Conservation (phyloP, 2,113 vertebrate species). For the Oncorhynchus mykiss region DNA sequence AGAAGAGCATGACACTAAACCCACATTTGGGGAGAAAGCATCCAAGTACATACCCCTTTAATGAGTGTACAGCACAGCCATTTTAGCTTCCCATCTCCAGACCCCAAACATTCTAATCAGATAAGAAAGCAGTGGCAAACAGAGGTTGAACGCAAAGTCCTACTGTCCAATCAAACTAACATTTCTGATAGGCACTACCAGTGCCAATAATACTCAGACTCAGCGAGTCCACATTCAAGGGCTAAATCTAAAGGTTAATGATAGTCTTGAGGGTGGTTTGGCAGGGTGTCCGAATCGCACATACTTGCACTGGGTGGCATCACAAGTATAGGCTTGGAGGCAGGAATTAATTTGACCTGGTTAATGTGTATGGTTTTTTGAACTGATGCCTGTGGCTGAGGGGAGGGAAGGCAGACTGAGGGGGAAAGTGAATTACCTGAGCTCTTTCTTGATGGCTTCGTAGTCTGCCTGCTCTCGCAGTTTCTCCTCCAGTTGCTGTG, state of each 20-base stretch:
- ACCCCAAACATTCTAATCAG: not conserved
- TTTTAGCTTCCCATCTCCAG: not conserved
- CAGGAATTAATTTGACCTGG: not conserved
- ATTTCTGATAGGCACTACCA: not conserved
- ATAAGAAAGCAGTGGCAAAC: not conserved
- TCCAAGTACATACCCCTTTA: not conserved
- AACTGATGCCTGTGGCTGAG: not conserved
- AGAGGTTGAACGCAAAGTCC: not conserved
- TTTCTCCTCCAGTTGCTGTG: conserved; percentile 89
- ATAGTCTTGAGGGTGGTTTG: conserved; percentile 21
- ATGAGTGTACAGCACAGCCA: not conserved
- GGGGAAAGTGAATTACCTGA: conserved; percentile 76
- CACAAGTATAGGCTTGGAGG: not conserved
- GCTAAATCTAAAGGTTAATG: conserved; percentile 43
- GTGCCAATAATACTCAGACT: conserved; percentile 12
- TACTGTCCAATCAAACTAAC: not conserved
- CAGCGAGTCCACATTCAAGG: not conserved
- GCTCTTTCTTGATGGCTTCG: conserved; percentile 87
- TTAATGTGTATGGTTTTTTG: not conserved
- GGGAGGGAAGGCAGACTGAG: not conserved
- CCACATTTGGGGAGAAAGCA: not conserved
- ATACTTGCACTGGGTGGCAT: not conserved
- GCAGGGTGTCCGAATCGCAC: conserved; percentile 14
- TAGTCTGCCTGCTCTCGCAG: conserved; percentile 89
- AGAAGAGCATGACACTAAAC: not conserved